Evolutionary conservation across 2,113 vertebrate genomes (phyloP), one percentile per base, ranked within the genome.

Genomic region (Salvelinus alpinus): DNA sequence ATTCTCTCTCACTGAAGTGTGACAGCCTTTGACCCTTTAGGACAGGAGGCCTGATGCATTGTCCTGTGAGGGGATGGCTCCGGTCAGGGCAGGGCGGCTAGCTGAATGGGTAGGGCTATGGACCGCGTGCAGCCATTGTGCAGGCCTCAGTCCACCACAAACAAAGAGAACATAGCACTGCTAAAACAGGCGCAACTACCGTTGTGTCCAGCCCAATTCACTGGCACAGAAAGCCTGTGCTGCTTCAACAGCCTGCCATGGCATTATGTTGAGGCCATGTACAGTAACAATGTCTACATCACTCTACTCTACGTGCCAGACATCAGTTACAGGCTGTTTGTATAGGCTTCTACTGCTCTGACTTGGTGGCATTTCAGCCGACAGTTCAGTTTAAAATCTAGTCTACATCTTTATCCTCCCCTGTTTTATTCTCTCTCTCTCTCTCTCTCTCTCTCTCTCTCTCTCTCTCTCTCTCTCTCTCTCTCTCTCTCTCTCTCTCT

Each of bases 111-210:
- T 38, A 73, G 64, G 60, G 74, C 64, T 57, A 5, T 2, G 13
- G 70, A 80, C 83, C 34, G 14, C 70, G 51, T 87, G 86, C 67
- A 82, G 72, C 86, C 71, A 80, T 89, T 92, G 87, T 89, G 70
- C 38, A 31, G 16, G 47, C 59, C 70, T 75, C 80, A 76, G 84
- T 86, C 82, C 76, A 73, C 71, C n/a, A 48, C 72, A 70, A 82
- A 88, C 88, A 88, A 89, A 88, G 84, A 78, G 38, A 44, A 44
- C 38, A 44, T 44, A 72, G 81, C 70, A 67, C 78, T 79, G 80
- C 60, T 84, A 47, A 80, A 90, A 85, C 70, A 82, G 57, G 80
- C 75, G 72, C 75, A 70, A 34, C 69, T 3, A 0, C 72, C 66
- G 69, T 89, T 87, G 83, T 88, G 81, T 69, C 9, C 74, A 77